Percentiles rank a stretch among this genome's conserved stretches.
Evolutionary conservation across 2,113 vertebrate genomes (phyloP).

Genomic region (Psophia crepitans): DNA sequence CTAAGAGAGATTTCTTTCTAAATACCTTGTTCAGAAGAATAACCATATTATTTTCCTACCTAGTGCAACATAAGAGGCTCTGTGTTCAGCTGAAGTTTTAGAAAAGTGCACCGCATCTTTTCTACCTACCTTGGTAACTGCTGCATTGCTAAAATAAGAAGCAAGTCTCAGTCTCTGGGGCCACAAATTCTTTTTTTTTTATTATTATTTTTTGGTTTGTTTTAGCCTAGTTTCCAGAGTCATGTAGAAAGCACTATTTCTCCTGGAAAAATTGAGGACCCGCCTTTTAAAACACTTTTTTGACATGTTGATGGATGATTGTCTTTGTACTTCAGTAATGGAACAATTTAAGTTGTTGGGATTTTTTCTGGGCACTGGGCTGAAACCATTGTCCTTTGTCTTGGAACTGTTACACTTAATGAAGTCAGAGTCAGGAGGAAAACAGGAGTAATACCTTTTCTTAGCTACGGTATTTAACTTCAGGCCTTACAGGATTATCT

Average conservation of each 20-base stretch:
- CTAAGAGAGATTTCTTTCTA: not conserved
- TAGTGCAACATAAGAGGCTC: not conserved
- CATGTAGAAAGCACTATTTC: not conserved
- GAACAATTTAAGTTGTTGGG: not conserved
- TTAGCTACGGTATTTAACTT: conserved; percentile 6
- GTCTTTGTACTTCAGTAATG: not conserved
- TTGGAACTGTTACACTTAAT: not conserved
- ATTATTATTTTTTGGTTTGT: not conserved
- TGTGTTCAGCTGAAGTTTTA: not conserved
- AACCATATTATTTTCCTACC: not conserved
- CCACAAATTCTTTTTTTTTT: not conserved
- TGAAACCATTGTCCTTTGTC: not conserved
- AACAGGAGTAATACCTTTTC: not conserved
- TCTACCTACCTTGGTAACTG: not conserved
- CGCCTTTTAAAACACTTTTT: not conserved
- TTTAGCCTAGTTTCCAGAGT: not conserved
- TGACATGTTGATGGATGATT: conserved; percentile 10
- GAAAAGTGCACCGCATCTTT: not conserved
- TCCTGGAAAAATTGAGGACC: not conserved
- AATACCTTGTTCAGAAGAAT: not conserved
- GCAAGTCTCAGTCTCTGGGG: not conserved
- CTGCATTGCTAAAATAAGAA: not conserved
- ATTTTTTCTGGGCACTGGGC: not conserved
- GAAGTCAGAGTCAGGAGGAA: not conserved
- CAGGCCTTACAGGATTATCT: not conserved